Evolutionary conservation across 2,888 invertebrate genomes (phyloP).

Genomic region (Hypselothyrea guttata): DNA sequence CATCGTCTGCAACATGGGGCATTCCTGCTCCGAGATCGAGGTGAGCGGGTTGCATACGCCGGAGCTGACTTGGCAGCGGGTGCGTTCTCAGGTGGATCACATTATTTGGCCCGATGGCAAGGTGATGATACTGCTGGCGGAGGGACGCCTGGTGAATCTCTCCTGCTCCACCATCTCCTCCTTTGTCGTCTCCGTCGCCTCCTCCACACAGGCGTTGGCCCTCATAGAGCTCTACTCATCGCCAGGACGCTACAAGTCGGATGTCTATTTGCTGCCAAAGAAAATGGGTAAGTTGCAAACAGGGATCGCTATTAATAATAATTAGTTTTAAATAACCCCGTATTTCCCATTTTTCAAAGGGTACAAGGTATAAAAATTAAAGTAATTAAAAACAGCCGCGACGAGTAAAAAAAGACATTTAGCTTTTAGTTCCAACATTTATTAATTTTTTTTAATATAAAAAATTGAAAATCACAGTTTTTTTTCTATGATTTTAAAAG

Average conservation of each 20-base stretch:
- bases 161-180: conserved; percentile 98
- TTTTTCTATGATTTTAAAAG: too few species aligned
- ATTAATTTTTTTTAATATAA: too few species aligned
- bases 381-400: too few species aligned
- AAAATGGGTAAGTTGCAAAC: conserved; percentile 92
- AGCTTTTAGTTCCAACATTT: too few species aligned
- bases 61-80: conserved; percentile 97
- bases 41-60: conserved; percentile 95
- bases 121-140: conserved; percentile 94
- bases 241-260: conserved; percentile 94
- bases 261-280: conserved; percentile 97
- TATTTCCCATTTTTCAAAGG: too few species aligned
- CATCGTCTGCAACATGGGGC: conserved; percentile 97
- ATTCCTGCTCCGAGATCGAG: conserved; percentile 97
- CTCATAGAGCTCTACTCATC: conserved; percentile 98
- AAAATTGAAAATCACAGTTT: too few species aligned
- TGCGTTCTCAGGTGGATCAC: conserved; percentile 98
- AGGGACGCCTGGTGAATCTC: conserved; percentile 96
- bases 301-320: too few species aligned
- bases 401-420: too few species aligned
- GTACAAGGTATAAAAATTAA: too few species aligned
- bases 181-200: conserved; percentile 97
- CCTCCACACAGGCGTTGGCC: conserved; percentile 97
- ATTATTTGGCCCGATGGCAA: conserved; percentile 99
- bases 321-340: too few species aligned